Base-by-base conservation (phyloP, 1,140 invertebrate genomes). In the Diabrotica undecimpunctata region DNA sequence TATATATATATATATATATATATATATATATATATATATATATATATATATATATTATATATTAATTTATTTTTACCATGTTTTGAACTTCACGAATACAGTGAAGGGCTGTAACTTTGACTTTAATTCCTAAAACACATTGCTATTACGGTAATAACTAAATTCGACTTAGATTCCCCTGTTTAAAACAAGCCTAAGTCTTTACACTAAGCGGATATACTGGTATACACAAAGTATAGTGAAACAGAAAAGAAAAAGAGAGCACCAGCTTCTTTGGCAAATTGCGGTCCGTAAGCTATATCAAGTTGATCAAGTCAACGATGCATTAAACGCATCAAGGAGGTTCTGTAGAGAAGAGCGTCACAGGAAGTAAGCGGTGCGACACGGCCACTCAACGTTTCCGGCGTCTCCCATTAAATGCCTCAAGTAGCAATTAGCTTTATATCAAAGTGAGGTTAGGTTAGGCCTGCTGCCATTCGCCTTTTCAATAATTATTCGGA, bases 381-480 rank as follows among this genome's bases (percentile, higher is more conserved):
- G 58, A 60, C 46, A 51, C 58, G 61, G 60, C 69, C 61, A 68
- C 66, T 71, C 65, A 60, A 59, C 37, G 59, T 66, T 69, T 69
- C 62, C 70, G 67, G 70, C 70, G 70, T 68, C 66, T 67, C 62
- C 64, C 64, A 70, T 70, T 70, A 70, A 70, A 70, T 67, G 66
- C 66, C 58, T 70, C 69, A 59, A 70, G 69, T 70, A 67, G 69
- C 69, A 70, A 70, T 70, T 70, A 70, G 69, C 64, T 68, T 70
- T 70, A 66, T 66, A 57, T 59, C 61, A 65, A 70, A 70, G 69
- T 70, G 66, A 70, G 66, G 62, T 66, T 70, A 38, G 56, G 63
- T 62, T 70, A 63, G 52, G 62, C 54, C 41, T 41, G 37, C 14
- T 52, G 52, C 55, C 55, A 37, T 37, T 25, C 36, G 55, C 41